A percentile compares a stretch with the other conserved stretches of the same genome.
Evolutionary conservation across 2,797 vertebrate genomes (phyloP).

Genomic region (Hemitrygon akajei): DNA sequence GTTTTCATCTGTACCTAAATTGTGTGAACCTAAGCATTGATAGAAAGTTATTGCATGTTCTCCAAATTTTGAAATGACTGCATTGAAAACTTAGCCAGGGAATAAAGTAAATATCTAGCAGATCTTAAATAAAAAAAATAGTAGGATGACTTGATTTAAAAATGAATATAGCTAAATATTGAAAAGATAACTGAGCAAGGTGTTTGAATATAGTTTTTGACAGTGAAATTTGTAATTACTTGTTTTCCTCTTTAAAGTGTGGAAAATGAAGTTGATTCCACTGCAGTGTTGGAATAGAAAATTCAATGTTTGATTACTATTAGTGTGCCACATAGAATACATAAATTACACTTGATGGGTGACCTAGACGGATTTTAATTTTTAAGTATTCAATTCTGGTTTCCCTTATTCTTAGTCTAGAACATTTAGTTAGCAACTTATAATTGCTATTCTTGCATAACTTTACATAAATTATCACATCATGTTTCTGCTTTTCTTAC

Average conservation of each 20-base stretch:
- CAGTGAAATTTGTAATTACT: conserved; percentile 5
- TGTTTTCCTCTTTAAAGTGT: conserved; percentile 5
- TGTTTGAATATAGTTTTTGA: not conserved
- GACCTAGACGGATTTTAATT: too few relatives aligned
- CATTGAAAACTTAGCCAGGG: not conserved
- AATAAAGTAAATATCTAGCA: not conserved
- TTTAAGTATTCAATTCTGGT: not conserved
- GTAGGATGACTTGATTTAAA: not conserved
- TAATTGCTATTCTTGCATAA: not conserved
- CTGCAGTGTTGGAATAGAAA: not conserved
- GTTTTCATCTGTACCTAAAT: conserved; percentile 13
- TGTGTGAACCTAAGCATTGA: not conserved
- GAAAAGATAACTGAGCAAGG: not conserved
- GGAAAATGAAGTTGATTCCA: not conserved
- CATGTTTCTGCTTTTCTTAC: not conserved
- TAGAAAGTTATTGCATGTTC: not conserved
- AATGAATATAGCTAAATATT: not conserved
- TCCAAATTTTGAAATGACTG: not conserved
- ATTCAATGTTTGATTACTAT: not conserved
- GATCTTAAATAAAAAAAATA: not conserved
- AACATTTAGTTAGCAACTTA: not conserved
- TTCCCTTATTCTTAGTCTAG: not conserved
- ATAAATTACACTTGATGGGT: not conserved
- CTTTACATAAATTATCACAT: not conserved
- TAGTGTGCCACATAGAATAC: not conserved